Evolutionary conservation across 2,797 vertebrate genomes (phyloP).

Genomic region (Syndactyla subalaris): DNA sequence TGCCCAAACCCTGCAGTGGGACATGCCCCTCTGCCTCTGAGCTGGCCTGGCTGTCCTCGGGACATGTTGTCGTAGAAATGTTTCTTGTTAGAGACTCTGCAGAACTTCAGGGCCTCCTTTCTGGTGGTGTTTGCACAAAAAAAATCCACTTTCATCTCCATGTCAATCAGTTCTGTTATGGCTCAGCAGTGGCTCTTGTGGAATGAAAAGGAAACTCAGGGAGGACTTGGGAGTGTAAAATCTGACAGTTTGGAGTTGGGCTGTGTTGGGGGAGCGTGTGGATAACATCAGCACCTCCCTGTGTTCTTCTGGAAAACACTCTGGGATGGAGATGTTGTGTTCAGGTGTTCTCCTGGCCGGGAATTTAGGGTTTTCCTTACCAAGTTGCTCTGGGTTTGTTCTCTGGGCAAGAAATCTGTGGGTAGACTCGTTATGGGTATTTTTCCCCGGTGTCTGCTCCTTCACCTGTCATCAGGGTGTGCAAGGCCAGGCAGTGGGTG

Average conservation of each 20-base stretch:
- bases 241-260: background rate
- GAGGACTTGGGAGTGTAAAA: background rate
- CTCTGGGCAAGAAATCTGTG: background rate
- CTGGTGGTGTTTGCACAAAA: background rate
- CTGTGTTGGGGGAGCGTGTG: background rate
- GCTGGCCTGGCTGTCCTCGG: background rate
- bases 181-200: background rate
- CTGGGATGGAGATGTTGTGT: background rate
- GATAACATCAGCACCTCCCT: too few relatives aligned
- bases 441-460: background rate
- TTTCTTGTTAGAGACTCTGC: background rate
- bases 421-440: background rate
- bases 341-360: fast-evolving
- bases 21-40: background rate
- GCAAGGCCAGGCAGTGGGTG: background rate
- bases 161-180: background rate
- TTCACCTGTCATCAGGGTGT: fast-evolving
- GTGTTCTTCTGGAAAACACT: fast-evolving
- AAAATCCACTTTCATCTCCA: background rate
- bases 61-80: background rate
- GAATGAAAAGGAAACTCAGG: background rate
- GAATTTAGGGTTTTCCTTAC: background rate
- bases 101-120: conserved; percentile 3
- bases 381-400: background rate
- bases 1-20: background rate